Evolutionary conservation across 1,140 invertebrate genomes (phyloP).

Genomic region (Neuroterus valhalla): DNA sequence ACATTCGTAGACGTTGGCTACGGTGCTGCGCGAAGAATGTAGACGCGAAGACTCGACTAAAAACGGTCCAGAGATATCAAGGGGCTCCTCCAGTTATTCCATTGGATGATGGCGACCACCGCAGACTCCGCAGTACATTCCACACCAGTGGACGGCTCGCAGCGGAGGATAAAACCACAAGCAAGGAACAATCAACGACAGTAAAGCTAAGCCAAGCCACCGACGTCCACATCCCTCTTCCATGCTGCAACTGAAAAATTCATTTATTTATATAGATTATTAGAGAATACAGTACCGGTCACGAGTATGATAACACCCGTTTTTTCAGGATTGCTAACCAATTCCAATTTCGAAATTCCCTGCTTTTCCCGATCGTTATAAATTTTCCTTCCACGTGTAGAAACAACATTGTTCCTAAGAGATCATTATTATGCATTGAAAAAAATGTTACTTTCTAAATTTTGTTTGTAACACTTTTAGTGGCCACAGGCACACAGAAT

Average conservation of each 20-base stretch:
- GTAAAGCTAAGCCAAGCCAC: slow-evolving; percentile 90
- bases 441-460: too few relatives aligned
- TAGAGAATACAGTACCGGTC: too few relatives aligned
- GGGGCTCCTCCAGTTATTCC: slow-evolving; percentile 74
- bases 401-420: too few relatives aligned
- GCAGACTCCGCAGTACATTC: slow-evolving; percentile 85
- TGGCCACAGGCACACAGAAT: too few relatives aligned
- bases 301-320: too few relatives aligned
- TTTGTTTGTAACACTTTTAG: too few relatives aligned
- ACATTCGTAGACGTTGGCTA: slow-evolving; percentile 71
- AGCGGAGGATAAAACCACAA: slow-evolving; percentile 94
- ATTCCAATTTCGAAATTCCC: too few relatives aligned
- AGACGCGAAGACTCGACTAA: slow-evolving; percentile 55
- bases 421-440: too few relatives aligned
- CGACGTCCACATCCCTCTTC: slow-evolving; percentile 77
- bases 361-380: too few relatives aligned
- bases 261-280: not conserved
- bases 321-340: too few relatives aligned
- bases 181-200: slow-evolving; percentile 93
- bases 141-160: slow-evolving; percentile 88
- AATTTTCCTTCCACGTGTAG: too few relatives aligned
- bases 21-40: slow-evolving; percentile 46
- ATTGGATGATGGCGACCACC: slow-evolving; percentile 88
- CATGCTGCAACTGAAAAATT: slow-evolving; percentile 72
- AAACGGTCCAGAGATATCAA: slow-evolving; percentile 71